Evolutionary conservation across 2,113 vertebrate genomes (phyloP).

Genomic region (Pluvialis apricaria): DNA sequence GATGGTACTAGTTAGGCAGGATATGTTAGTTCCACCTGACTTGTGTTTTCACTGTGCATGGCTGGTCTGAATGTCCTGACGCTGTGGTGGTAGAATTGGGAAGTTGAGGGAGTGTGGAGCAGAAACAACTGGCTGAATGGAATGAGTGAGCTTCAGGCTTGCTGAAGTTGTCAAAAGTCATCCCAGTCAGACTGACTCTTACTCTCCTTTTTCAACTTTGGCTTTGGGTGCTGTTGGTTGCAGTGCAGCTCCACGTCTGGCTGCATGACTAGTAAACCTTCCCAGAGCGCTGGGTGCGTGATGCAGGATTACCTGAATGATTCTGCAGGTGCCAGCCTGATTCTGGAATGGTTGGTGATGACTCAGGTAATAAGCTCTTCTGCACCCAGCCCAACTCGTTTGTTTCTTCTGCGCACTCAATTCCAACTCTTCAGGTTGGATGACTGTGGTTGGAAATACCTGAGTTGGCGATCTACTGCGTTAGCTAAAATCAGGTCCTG

Average conservation of each 20-base stretch:
- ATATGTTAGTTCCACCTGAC: too few relatives aligned
- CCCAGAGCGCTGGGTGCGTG: accelerated
- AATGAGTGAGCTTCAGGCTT: background rate
- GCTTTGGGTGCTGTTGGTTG: background rate
- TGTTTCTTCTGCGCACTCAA: background rate
- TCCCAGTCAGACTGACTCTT: background rate
- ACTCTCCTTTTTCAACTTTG: background rate
- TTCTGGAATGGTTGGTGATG: background rate
- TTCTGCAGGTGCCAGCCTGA: background rate
- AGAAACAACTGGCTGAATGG: background rate
- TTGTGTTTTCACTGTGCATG: background rate
- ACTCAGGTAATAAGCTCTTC: background rate
- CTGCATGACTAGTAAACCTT: background rate
- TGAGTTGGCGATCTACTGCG: background rate
- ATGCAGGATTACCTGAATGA: background rate
- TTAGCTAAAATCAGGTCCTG: background rate
- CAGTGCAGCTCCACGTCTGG: background rate
- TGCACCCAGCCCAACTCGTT: background rate
- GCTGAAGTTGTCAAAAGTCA: background rate
- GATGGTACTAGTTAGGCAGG: background rate
- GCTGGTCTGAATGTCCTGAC: background rate
- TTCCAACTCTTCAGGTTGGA: background rate
- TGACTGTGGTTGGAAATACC: background rate
- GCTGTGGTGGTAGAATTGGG: background rate
- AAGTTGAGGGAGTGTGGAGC: background rate